phyloP scores from a whole-genome alignment of 2,797 vertebrate genomes.

The Leptodactylus fallax region DNA sequence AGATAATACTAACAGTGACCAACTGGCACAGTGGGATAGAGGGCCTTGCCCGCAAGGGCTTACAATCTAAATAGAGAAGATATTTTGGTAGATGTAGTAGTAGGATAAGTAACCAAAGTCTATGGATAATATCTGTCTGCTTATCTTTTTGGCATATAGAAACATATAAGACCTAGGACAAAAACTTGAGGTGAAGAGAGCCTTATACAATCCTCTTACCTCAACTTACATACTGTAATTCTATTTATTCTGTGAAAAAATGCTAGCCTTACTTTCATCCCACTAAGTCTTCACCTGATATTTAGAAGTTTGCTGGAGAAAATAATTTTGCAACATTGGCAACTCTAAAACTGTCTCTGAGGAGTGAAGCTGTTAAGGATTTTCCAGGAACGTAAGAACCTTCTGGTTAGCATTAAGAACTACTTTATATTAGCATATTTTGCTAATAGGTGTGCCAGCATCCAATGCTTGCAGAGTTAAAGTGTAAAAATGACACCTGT shows the following conservation, averaged over 20 bases:
- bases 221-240: background rate
- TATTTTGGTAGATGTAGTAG: no score
- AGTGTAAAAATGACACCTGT: conserved; percentile 65
- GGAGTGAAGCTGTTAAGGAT: conserved; percentile 57
- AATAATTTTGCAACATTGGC: conserved; percentile 62
- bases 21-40: no score
- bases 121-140: no score
- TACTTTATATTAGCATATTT: conserved; percentile 64
- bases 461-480: conserved; percentile 55
- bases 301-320: conserved; percentile 59
- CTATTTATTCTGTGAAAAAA: background rate
- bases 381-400: conserved; percentile 53
- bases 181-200: no score
- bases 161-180: no score
- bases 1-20: no score
- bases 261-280: background rate
- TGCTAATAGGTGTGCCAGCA: conserved; percentile 59
- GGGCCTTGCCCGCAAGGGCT: no score
- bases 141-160: no score
- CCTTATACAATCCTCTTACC: no score
- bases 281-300: conserved; percentile 37
- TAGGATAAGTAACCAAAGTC: no score
- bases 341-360: conserved; percentile 57
- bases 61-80: no score
- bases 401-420: conserved; percentile 62